A percentile compares a stretch with the other conserved stretches of the same genome.
These are phyloP conservation scores for Scelioninae gen. 1 DNA, from an alignment of 2,888 invertebrate species.

Conservation along the genomic window DNA sequence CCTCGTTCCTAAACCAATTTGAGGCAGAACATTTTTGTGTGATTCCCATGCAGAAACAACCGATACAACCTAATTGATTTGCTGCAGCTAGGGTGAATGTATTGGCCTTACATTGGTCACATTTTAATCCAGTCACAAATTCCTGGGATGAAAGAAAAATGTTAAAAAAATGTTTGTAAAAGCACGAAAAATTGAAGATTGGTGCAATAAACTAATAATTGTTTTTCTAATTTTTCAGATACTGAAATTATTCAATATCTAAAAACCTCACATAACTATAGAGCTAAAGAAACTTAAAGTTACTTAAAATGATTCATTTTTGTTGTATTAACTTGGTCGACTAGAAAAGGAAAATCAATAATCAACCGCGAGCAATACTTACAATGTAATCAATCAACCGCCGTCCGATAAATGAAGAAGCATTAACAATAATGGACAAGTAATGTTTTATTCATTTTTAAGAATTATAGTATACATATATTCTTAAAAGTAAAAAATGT, in stretches of 20 bases:
- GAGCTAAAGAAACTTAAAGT: background rate
- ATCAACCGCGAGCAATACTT: conserved; percentile 28
- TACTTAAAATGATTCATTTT: no score
- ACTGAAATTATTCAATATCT: background rate
- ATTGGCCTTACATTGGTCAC: conserved; percentile 93
- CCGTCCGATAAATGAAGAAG: conserved; percentile 62
- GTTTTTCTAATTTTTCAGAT: no score
- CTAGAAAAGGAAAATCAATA: conserved; percentile 17
- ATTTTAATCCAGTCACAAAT: conserved; percentile 91
- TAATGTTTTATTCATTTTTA: conserved; percentile 8
- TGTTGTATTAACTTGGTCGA: background rate
- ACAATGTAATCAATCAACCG: conserved; percentile 41
- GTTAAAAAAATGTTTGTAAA: background rate
- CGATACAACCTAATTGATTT: conserved; percentile 94
- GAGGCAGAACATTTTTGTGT: conserved; percentile 93
- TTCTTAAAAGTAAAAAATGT: no score
- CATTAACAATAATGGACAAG: conserved; percentile 54
- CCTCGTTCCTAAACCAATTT: conserved; percentile 89
- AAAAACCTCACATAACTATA: background rate
- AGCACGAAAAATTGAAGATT: background rate
- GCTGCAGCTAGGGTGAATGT: conserved; percentile 92
- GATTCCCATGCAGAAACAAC: conserved; percentile 98
- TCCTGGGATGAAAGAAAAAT: conserved; percentile 83
- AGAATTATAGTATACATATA: background rate
- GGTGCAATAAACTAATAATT: background rate